Base-by-base conservation (phyloP, 2,113 vertebrate species). In the Alethe castanea region DNA sequence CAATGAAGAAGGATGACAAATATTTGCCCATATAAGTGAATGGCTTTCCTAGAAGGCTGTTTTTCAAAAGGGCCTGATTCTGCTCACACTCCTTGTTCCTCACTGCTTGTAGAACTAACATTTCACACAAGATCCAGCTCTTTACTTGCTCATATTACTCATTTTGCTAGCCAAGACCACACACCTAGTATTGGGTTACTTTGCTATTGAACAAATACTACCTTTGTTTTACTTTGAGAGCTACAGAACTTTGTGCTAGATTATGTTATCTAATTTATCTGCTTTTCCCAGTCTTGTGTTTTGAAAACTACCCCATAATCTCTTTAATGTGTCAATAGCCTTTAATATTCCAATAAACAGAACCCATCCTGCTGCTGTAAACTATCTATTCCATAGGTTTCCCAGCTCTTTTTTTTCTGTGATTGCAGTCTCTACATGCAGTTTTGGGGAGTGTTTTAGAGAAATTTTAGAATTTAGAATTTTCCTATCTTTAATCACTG, bases 11-110 rank as follows among this genome's bases (percentile, higher is more conserved):
- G 15, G 33, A 70, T 69, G 87, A 81, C 54, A 96, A 90, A 81
- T 86, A 92, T 61, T 67, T 95, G 93, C 53, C 80, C 92, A 93
- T 69, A 87, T 65, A 95, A 93, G 92, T 53, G 36, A 96, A 81
- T 25, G 40, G 64, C 57, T 93, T 90, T 92, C 60, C 73, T 76
- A 33, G 53, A 78, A 36, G 36, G 28, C 36, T 54, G 20, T 19
- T 69, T 82, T 48, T 48, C 35, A 42, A 35, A 25, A 56, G n/a
- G 31, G n/a, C n/a, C 90, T 36, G 44, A 90, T 92, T 88, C 64
- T 95, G 79, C 29, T 74, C 52, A 57, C 26, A 36, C 0, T 6
- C 20, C 53, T 90, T 19, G 0, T 48, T 77, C 47, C 44, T 94
- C 6, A 2, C 36, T 56, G 42, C 36, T 85, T 44, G 20, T 17